Evolutionary conservation across 1,140 invertebrate genomes (phyloP).

Genomic region (Drosophila aff.): DNA sequence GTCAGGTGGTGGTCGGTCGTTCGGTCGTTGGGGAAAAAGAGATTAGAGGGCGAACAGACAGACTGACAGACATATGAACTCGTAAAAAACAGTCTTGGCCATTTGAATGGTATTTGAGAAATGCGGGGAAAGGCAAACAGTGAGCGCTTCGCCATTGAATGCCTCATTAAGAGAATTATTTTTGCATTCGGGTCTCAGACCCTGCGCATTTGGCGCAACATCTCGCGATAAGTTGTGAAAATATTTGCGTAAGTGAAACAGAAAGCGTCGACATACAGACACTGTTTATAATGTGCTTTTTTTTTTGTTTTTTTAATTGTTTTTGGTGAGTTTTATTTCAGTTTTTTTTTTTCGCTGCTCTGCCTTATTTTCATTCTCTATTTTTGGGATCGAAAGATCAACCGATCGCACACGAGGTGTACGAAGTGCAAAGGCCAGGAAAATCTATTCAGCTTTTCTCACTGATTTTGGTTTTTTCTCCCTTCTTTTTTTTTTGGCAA

Average conservation of each 20-base stretch:
- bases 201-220: constrained; percentile 71
- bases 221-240: constrained; percentile 74
- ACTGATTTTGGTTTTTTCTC: neutral
- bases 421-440: constrained; percentile 35
- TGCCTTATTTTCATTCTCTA: constrained; percentile 10
- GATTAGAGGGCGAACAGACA: constrained; percentile 14
- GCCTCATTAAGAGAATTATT: constrained; percentile 46
- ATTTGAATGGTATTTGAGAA: constrained; percentile 29
- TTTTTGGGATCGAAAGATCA: constrained; percentile 36
- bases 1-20: constrained; percentile 24
- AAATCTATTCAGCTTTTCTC: constrained; percentile 4
- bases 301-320: neutral
- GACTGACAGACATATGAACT: constrained; percentile 1
- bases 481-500: constrained; percentile 41
- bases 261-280: constrained; percentile 54
- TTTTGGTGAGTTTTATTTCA: constrained; percentile 1
- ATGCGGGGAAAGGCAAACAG: constrained; percentile 43
- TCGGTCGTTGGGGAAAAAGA: neutral
- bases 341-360: neutral
- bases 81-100: constrained; percentile 15
- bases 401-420: constrained; percentile 11
- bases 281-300: constrained; percentile 13
- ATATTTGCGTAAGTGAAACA: constrained; percentile 78
- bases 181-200: constrained; percentile 52
- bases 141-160: constrained; percentile 15